A percentile compares a stretch with the other conserved stretches of the same genome.
Evolutionary conservation across 2,797 vertebrate species (phyloP).

Genomic region (Podargus strigoides): DNA sequence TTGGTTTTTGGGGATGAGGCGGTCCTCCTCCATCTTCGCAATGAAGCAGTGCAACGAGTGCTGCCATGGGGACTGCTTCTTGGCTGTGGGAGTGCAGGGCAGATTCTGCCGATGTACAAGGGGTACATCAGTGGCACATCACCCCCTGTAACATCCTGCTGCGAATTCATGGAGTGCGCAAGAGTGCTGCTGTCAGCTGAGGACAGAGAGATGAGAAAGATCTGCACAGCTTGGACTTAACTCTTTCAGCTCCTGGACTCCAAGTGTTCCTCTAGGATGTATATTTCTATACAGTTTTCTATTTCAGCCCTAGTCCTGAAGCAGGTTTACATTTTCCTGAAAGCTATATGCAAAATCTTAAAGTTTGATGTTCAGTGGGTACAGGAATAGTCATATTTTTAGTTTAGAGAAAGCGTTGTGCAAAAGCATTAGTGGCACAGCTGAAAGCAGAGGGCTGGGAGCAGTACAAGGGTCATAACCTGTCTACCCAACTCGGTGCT

Average conservation of each 20-base stretch:
- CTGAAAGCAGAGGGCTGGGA: not conserved
- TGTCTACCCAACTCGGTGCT: rapidly evolving
- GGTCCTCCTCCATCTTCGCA: not conserved
- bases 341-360: no score
- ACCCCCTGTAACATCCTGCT: not conserved
- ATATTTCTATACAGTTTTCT: not conserved
- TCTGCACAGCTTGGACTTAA: not conserved
- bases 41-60: rapidly evolving
- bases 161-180: rapidly evolving
- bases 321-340: not conserved
- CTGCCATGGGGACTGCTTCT: rapidly evolving
- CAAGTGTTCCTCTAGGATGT: no score
- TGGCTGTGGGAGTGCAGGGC: rapidly evolving
- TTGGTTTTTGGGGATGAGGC: not conserved
- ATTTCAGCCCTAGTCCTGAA: not conserved
- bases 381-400: not conserved
- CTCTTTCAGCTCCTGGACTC: not conserved
- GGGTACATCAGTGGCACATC: rapidly evolving
- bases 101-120: no score
- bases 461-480: not conserved
- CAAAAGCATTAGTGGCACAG: rapidly evolving
- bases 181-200: no score
- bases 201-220: not conserved
- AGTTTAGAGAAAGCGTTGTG: not conserved
- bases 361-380: no score